Evolutionary conservation across 1,140 invertebrate genomes (phyloP).

Genomic region (Odontomachus brunneus): DNA sequence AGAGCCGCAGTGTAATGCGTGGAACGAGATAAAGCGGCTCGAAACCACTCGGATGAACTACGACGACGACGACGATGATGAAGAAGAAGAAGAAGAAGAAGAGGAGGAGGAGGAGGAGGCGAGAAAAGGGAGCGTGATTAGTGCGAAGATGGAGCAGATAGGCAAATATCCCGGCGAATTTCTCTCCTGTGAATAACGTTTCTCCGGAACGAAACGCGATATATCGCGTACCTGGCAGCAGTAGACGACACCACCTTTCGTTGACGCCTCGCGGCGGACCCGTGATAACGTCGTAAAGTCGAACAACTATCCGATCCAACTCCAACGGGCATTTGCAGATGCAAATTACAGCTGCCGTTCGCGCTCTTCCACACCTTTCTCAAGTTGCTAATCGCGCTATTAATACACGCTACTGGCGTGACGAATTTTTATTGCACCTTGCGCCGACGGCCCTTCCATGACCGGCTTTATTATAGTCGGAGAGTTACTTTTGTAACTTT

Average conservation of each 20-base stretch:
- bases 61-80: neutral
- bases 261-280: neutral
- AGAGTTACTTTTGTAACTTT: too few relatives aligned
- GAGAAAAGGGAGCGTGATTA: constrained; percentile 48
- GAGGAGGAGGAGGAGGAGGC: constrained; percentile 31
- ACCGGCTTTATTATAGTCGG: too few relatives aligned
- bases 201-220: neutral
- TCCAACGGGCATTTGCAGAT: neutral
- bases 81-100: constrained; percentile 46
- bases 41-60: constrained; percentile 57
- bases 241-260: constrained; percentile 20
- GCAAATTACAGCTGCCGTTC: constrained; percentile 22
- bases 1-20: constrained; percentile 28
- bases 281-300: constrained; percentile 24
- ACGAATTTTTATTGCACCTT: constrained; percentile 26
- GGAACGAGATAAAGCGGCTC: constrained; percentile 71
- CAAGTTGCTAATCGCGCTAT: constrained; percentile 42
- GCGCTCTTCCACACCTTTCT: constrained; percentile 21
- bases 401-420: constrained; percentile 33
- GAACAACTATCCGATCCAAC: constrained; percentile 22
- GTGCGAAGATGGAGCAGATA: constrained; percentile 23
- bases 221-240: neutral
- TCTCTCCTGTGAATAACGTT: neutral
- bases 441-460: too few relatives aligned
- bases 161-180: constrained; percentile 53